Evolutionary conservation across 2,888 invertebrate genomes (phyloP), one percentile per base, ranked within the genome.

Genomic region (Netelia virgata): DNA sequence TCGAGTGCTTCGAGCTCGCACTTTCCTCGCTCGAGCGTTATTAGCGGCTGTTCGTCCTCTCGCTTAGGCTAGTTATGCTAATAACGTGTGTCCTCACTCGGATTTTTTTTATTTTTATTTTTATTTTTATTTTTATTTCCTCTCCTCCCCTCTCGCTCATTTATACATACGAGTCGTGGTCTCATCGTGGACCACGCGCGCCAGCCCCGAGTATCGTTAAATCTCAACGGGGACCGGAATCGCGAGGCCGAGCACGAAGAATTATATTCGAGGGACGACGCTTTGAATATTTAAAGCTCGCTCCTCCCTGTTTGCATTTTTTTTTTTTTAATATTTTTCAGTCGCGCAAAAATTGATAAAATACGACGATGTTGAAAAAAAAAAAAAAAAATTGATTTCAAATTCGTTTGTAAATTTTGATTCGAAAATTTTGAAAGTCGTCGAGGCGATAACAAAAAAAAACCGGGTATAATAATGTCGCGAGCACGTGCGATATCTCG

Each of bases 51-150:
- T n/a, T n/a, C 68, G 43, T 83, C 87, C 85, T 84, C 47, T 87
- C 87, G 79, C 85, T 86, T 82, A 69, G 72, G 88, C 87, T 86
- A 84, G 88, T 90, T 89, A 90, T 88, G 88, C 81, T 88, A 89
- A 88, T 90, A 86, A 83, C 47, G 61, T 53, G 76, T 82, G 72
- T 84, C 69, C 82, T 80, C 75, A 20, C 69, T 73, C 28, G 20
- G 28, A 16, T 61, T 55, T 57, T 55, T 75, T 68, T 18, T 41
- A n/a, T 41, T 55, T 28, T 20, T 41, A 14, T 43, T 8, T 20
- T 57, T 16, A 50, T 50, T 50, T 50, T 50, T 50, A 23, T 23
- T 23, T 23, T 23, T 0, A 23, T 28, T 16, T 23, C 23, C 23
- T 23, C n/a, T 28, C 66, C 28, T n/a, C 36, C 16, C 11, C 66